These are phyloP conservation scores for Aphaenogaster rudis DNA, from an alignment of 1,140 invertebrate genomes.

Conservation along the genomic window DNA sequence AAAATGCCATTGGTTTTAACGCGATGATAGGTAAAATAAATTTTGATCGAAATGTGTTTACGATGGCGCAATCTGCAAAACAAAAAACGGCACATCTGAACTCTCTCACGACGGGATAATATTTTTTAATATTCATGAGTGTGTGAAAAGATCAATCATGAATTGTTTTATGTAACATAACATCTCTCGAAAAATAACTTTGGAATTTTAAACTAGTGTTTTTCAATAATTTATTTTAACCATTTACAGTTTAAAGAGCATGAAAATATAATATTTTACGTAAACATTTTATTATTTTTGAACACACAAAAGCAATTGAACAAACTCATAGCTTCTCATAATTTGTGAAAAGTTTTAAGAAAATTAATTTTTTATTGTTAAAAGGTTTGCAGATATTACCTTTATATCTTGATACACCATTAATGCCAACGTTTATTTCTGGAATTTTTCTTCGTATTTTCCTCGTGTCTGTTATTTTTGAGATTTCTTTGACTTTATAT, in stretches of 20 bases:
- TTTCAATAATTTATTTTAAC: not conserved
- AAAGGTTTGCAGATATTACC: too few species aligned
- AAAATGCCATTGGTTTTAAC: constrained; percentile 30
- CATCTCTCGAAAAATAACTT: not conserved
- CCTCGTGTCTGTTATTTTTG: not conserved
- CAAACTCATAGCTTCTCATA: not conserved
- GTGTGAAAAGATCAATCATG: not conserved
- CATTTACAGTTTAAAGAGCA: not conserved
- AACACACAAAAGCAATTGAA: not conserved
- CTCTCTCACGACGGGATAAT: not conserved
- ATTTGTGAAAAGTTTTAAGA: not conserved
- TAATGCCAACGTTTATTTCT: not conserved
- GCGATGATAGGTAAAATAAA: constrained; percentile 16
- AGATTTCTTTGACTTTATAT: not conserved
- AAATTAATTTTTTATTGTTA: not conserved
- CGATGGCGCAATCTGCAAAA: constrained; percentile 15
- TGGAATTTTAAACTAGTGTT: not conserved
- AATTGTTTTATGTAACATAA: not conserved
- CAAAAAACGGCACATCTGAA: not conserved
- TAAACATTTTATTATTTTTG: not conserved
- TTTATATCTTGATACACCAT: too few species aligned
- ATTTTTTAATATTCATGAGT: not conserved
- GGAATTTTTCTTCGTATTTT: not conserved
- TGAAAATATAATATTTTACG: not conserved
- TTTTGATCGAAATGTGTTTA: constrained; percentile 21